Conservation (phyloP, 2,888 invertebrate genomes). For the Camptogramma bilineatum region DNA sequence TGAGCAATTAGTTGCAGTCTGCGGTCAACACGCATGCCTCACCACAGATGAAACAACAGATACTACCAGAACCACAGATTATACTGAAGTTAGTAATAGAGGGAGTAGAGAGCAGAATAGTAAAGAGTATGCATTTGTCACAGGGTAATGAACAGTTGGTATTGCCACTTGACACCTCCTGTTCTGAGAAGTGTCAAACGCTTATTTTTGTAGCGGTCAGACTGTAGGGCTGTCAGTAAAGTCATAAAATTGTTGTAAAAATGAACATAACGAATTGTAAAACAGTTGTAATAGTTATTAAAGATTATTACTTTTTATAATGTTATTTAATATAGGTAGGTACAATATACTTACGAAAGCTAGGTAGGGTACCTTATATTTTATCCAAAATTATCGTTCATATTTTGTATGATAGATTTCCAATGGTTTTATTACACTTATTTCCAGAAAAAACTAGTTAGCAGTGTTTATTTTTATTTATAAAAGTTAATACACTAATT, state of each 20-base stretch:
- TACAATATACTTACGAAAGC: too few species aligned
- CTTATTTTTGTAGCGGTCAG: slow-evolving; percentile 38
- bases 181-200: slow-evolving; percentile 39
- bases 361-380: too few species aligned
- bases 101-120: slow-evolving; percentile 4
- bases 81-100: not conserved
- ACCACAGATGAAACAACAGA: slow-evolving; percentile 13
- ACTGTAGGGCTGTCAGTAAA: slow-evolving; percentile 22
- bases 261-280: not conserved
- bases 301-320: too few species aligned
- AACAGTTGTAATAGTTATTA: too few species aligned
- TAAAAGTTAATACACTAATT: too few species aligned
- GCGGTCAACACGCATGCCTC: slow-evolving; percentile 14
- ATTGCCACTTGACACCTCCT: slow-evolving; percentile 38
- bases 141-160: slow-evolving; percentile 3
- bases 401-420: too few species aligned
- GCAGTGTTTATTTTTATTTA: too few species aligned
- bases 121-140: slow-evolving; percentile 5
- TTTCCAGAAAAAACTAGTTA: too few species aligned
- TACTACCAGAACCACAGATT: slow-evolving; percentile 5
- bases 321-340: too few species aligned
- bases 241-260: slow-evolving; percentile 19
- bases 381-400: too few species aligned
- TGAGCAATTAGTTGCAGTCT: slow-evolving; percentile 23
- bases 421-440: too few species aligned